Evolutionary conservation across 1,140 invertebrate genomes (phyloP), one percentile per base, ranked within the genome.

Genomic region (Halesus radiatus): DNA sequence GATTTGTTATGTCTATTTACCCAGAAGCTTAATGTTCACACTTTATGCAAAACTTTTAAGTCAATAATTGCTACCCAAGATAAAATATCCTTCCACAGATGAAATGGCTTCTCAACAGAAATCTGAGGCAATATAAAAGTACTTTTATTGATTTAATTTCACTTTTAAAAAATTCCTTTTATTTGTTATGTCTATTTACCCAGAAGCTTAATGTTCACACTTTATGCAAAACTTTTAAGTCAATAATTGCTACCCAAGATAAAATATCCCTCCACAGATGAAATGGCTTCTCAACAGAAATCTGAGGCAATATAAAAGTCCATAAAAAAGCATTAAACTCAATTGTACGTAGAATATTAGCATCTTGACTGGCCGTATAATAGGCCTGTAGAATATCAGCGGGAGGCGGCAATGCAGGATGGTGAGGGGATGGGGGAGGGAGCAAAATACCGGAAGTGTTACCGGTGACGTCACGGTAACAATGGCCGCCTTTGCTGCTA

Each of bases 361-460:
- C 75, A 50, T 77, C 75, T 77, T 77, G 75, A 45, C 75, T 23
- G 62, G 37, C 7, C 58, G 74, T 26, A 77, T 77, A 77, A 77
- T 66, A 66, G 75, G 37, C 60, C 37, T 66, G 18, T 62, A 45
- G n/a, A 29, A 26, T 10, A 23, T 16, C 8, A 60, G 72, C 52
- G 56, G 50, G 45, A 26, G 50, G 72, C 52, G 72, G 62, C 62
- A 26, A 5, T n/a, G n/a, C n/a, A 32, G 26, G 70, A 22, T 3
- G 75, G 60, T n/a, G n/a, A n/a, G n/a, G n/a, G n/a, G n/a, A n/a
- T n/a, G n/a, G 45, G 13, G 58, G 29, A 29, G 75, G 18, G 66
- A 73, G 80, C 74, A 81, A 81, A 78, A 74, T 29, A 62, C 58
- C 80, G 80, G 80, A 81, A 81, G 80, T 81, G 80, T 81, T 78